Conservation (phyloP, 2,797 vertebrate genomes). For the Rallus crepitans region DNA sequence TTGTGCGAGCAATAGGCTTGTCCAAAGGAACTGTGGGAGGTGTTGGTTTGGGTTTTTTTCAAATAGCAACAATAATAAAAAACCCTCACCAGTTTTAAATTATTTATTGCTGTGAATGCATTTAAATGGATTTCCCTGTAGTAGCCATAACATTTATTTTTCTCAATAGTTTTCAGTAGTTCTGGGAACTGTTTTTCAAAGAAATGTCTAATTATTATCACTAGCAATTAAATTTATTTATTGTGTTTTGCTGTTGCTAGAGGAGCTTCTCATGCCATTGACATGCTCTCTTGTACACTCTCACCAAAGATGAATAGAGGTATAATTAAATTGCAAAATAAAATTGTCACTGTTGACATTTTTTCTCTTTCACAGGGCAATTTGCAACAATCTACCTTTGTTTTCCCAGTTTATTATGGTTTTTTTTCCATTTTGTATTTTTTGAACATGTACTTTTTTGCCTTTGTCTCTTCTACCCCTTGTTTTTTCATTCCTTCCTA, state of each 20-base stretch:
- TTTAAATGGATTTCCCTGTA: conserved; percentile 20
- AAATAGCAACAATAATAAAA: neutral
- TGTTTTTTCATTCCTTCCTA: neutral
- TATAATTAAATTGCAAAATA: neutral
- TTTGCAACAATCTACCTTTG: neutral
- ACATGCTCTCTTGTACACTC: neutral
- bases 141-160: conserved; percentile 30
- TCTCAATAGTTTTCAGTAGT: conserved; percentile 37
- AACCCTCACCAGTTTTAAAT: neutral
- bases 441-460: neutral
- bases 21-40: neutral
- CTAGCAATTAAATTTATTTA: conserved; percentile 59
- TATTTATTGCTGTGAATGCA: neutral
- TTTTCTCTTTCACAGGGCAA: neutral
- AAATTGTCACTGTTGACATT: neutral
- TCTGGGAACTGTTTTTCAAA: conserved; percentile 65
- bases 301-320: neutral
- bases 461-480: neutral
- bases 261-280: conserved; percentile 29
- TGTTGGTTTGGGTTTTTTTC: neutral
- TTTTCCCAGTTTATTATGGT: neutral
- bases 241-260: conserved; percentile 36
- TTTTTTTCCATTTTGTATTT: neutral
- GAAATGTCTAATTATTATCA: conserved; percentile 63
- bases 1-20: neutral